Evolutionary conservation across 2,797 vertebrate species (phyloP).

Genomic region (Scolopax rusticola): DNA sequence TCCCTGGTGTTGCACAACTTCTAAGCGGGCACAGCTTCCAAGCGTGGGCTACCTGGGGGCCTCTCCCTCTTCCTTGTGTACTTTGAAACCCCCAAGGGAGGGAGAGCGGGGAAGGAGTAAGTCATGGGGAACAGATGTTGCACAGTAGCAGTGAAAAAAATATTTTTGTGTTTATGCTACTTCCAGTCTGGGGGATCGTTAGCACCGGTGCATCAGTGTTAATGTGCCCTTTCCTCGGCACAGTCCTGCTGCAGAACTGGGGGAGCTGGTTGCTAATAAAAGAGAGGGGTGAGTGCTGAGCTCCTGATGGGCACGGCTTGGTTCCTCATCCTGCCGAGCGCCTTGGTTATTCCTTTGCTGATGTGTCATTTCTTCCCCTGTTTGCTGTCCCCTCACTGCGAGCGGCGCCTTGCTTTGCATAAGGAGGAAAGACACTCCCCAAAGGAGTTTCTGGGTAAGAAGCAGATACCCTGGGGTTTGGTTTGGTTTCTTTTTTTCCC

Average conservation of each 20-base stretch:
- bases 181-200: slow-evolving; percentile 7
- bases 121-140: slow-evolving; percentile 55
- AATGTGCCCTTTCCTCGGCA: neutral
- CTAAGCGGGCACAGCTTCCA: neutral
- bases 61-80: slow-evolving; percentile 45
- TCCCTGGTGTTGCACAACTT: slow-evolving; percentile 17
- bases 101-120: neutral
- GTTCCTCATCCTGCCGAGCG: neutral
- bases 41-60: neutral
- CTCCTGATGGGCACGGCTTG: neutral
- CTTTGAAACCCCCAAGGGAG: slow-evolving; percentile 56
- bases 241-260: neutral
- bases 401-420: neutral
- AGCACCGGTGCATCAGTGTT: neutral
- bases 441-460: neutral
- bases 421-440: neutral
- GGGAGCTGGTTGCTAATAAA: neutral
- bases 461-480: neutral
- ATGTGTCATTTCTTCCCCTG: slow-evolving; percentile 12
- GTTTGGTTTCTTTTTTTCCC: too few relatives aligned
- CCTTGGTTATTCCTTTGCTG: neutral
- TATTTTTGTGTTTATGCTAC: slow-evolving; percentile 60
- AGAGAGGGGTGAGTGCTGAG: neutral
- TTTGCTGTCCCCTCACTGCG: neutral
- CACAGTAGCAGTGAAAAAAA: slow-evolving; percentile 67